Conservation (phyloP, 2,113 vertebrate genomes). For the Pygathrix nemaeus region DNA sequence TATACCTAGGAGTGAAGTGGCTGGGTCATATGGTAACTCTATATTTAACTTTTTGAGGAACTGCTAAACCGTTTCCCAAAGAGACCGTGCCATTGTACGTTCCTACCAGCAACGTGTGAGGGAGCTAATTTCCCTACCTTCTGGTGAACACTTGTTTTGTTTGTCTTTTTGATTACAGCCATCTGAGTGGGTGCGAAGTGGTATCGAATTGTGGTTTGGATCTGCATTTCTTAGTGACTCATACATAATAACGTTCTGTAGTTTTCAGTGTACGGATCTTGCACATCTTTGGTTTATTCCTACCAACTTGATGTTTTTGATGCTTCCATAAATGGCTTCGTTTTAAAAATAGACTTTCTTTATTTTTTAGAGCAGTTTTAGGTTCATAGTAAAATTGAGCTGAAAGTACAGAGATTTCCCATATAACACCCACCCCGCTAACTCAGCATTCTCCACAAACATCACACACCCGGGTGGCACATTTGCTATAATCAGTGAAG, state of each 20-base stretch:
- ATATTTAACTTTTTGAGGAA: neutral
- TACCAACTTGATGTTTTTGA: neutral
- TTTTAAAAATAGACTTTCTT: neutral
- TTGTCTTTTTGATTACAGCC: neutral
- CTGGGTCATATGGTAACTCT: neutral
- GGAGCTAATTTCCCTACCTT: neutral
- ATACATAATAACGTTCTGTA: neutral
- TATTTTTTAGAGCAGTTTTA: neutral
- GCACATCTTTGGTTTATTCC: neutral
- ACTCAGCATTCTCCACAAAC: neutral
- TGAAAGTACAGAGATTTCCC: neutral
- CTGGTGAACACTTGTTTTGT: neutral
- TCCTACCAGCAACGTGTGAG: neutral
- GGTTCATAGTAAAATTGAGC: neutral
- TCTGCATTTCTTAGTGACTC: neutral
- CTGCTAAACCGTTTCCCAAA: neutral
- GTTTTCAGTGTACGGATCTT: neutral
- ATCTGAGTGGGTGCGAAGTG: neutral
- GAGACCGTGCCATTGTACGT: fast-evolving
- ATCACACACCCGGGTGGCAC: neutral
- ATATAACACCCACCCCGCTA: neutral
- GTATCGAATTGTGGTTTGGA: neutral
- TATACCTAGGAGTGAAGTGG: neutral
- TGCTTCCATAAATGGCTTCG: neutral
- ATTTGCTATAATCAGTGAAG: neutral